Base-by-base conservation (phyloP, 2,797 vertebrate genomes). In the Anguilla anguilla region DNA sequence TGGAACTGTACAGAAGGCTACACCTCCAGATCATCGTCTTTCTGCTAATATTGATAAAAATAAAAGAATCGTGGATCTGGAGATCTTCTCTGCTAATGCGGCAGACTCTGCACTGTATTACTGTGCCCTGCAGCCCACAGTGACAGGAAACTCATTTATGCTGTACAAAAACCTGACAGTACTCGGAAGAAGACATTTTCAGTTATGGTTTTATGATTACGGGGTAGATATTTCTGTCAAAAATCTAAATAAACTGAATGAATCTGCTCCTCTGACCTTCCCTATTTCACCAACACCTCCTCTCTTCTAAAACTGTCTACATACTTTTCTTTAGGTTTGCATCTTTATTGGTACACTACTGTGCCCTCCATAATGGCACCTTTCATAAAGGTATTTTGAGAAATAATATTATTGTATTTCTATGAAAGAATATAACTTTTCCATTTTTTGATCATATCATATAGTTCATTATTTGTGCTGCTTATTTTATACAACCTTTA, bases 21-120 rank as follows among this genome's bases (percentile, higher is more conserved):
- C 4, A 67, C 25, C 61, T 67, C 22, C 22, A 77, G 0, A 43
- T 43, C 35, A 13, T 35, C 2, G 85, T 67, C 31, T 86, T 72
- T 55, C 74, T 9, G 59, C 59, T 22, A 28, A 83, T 79, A 55
- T 69, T 55, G 28, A 22, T 88, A 57, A 74, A 87, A 39, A 19
- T n/a, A 51, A 53, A 0, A 35, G 61, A 7, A n/a, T 51, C n/a
- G 25, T 85, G 53, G 15, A 77, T 85, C 88, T 90, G 87, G 61
- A 85, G 46, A 86, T 90, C n/a, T 74, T 61, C 61, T 86, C 87
- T 35, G 90, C 6, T 28, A 79, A 88, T 46, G 82, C 77, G 67
- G 53, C 61, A 49, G 89, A 90, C 87, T 84, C 89, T 51, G 88
- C 89, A 0, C 0, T 91, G 28, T 88, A 91, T 77, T 89, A 87